Conservation (phyloP, 1,140 invertebrate species). For the Eriosoma lanigerum region DNA sequence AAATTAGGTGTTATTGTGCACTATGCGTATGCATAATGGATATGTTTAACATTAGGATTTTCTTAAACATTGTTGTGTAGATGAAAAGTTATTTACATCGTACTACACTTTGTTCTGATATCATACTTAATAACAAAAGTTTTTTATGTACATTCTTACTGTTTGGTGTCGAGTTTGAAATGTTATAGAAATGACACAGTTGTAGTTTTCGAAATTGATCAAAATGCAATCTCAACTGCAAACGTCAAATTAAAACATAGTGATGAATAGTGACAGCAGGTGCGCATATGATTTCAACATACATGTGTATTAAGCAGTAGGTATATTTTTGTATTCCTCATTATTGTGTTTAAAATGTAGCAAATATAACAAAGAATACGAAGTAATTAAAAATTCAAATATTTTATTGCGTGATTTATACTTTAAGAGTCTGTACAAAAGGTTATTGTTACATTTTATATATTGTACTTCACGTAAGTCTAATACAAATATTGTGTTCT, state of each 20-base stretch:
- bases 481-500: background rate
- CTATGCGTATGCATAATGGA: background rate
- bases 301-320: no score
- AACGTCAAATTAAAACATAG: no score
- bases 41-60: background rate
- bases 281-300: no score
- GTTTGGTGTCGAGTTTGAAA: background rate
- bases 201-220: background rate
- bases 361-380: no score
- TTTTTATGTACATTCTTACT: background rate
- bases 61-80: background rate
- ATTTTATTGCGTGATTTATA: no score
- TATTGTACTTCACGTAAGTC: background rate
- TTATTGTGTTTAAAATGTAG: no score
- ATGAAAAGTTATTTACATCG: constrained; percentile 10
- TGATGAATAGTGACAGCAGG: no score
- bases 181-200: background rate
- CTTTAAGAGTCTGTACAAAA: background rate
- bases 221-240: background rate
- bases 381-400: no score
- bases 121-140: constrained; percentile 15
- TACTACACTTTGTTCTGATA: background rate
- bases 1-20: background rate
- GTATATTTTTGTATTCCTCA: no score
- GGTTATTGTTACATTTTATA: background rate